Base-by-base conservation (phyloP, 2,797 vertebrate species). In the Sebastes alutus region DNA sequence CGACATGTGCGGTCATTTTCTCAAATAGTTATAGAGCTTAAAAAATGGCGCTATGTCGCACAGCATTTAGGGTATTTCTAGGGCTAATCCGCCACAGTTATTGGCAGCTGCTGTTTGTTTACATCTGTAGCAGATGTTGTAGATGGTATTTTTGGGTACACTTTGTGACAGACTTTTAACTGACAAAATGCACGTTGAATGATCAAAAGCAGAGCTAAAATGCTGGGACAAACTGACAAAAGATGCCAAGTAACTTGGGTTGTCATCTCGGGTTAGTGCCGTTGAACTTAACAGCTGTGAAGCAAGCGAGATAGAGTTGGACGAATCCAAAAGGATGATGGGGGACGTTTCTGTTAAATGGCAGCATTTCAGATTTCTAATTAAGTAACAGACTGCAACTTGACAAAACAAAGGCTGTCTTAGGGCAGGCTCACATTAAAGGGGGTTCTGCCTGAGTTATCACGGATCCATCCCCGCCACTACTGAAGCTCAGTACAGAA, bases 51-150 rank as follows among this genome's bases (percentile, higher is more conserved):
- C 55, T n/a, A 56, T 54, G 62, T 35, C 35, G 7, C 2, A 3
- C 27, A 67, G 80, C 73, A 67, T 88, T 82, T 78, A 32, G 58
- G 56, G 9, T 69, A 49, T 83, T 87, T 84, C 12, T 64, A 72
- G 75, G 71, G 52, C 78, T 88, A 78, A 89, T 83, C 78, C 7
- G 2, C 22, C 22, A 30, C 76, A 78, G 75, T 68, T 81, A 84
- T 56, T 85, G 75, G 56, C 72, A 82, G 77, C 69, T 87, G 86
- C 67, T 78, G 69, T 82, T 83, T 88, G 72, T 86, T 86, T 87
- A 81, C 55, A 68, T 80, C 23, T 22, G 29, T 14, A 81, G 81
- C 87, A 89, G 78, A 90, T 89, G 73, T 67, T 85, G 49, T 58
- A 78, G 72, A 83, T 75, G 46, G 32, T 80, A 77, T 79, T 86